phyloP scores from a whole-genome alignment of 2,113 vertebrate species.

The Quiscalus mexicanus region DNA sequence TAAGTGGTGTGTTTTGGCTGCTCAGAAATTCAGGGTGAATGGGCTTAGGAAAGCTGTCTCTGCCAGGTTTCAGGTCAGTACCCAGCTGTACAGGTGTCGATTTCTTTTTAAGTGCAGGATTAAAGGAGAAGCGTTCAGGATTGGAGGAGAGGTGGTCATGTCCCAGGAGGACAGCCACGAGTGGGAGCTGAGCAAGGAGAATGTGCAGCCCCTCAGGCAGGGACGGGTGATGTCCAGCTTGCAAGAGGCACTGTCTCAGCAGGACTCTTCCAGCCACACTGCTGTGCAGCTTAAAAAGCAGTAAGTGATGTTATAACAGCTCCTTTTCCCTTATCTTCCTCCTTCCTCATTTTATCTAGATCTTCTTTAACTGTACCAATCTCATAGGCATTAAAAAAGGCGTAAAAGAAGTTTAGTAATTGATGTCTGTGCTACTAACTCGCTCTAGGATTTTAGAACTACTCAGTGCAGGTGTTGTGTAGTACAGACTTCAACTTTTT shows the following conservation, averaged over 20 bases:
- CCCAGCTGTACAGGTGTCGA: rapidly evolving
- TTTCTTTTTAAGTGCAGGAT: not conserved
- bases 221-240: constrained; percentile 85
- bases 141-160: constrained; percentile 58
- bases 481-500: not conserved
- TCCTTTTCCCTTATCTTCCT: not conserved
- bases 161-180: constrained; percentile 82
- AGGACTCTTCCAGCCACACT: constrained; percentile 77
- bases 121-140: not conserved
- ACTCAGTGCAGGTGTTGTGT: not conserved
- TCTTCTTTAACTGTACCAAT: not conserved
- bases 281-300: constrained; percentile 85
- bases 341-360: rapidly evolving
- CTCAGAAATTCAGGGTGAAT: rapidly evolving
- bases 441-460: not conserved
- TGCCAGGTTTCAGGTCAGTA: not conserved
- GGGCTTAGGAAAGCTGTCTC: rapidly evolving
- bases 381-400: not conserved
- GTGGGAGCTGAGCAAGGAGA: constrained; percentile 97
- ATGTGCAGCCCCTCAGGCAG: constrained; percentile 89
- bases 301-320: constrained; percentile 63
- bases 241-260: constrained; percentile 85
- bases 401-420: not conserved
- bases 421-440: not conserved
- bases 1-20: not conserved